phyloP scores from a whole-genome alignment of 1,140 invertebrate genomes.

The Drosophila biarmipes region DNA sequence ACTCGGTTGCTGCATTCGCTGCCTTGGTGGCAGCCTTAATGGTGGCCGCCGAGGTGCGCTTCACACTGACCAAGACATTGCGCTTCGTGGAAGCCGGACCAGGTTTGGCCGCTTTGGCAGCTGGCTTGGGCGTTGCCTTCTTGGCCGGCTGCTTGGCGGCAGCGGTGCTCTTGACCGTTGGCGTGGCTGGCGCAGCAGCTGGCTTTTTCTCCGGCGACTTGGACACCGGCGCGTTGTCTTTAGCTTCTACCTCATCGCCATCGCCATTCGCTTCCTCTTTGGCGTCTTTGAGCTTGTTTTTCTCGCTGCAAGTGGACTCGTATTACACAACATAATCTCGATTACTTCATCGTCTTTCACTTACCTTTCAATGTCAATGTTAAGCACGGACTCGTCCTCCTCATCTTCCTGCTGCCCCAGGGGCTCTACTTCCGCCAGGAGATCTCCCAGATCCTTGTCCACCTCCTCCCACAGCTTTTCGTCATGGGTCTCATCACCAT shows the following conservation, averaged over 20 bases:
- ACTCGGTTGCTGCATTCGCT: slow-evolving; percentile 38
- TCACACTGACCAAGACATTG: slow-evolving; percentile 67
- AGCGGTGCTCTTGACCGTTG: slow-evolving; percentile 26
- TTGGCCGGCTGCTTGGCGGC: slow-evolving; percentile 34
- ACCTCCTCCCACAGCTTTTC: slow-evolving; percentile 90
- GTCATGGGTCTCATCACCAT: slow-evolving; percentile 86
- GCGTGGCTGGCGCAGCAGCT: slow-evolving; percentile 5
- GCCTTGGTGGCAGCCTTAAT: slow-evolving; percentile 61
- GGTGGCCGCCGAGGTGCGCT: slow-evolving; percentile 55
- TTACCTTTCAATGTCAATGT: slow-evolving; percentile 84
- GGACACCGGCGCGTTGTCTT: slow-evolving; percentile 34
- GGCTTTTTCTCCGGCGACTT: slow-evolving; percentile 58
- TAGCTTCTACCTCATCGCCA: slow-evolving; percentile 37
- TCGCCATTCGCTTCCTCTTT: slow-evolving; percentile 63
- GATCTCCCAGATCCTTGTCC: slow-evolving; percentile 90
- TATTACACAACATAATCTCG: neutral
- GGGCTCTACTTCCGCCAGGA: slow-evolving; percentile 88
- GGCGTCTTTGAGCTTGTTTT: slow-evolving; percentile 69
- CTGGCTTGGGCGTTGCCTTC: slow-evolving; percentile 52
- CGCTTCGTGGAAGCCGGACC: slow-evolving; percentile 67
- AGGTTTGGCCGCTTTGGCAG: slow-evolving; percentile 51
- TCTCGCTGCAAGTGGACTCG: slow-evolving; percentile 57
- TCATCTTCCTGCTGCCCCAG: slow-evolving; percentile 88
- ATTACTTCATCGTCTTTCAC: neutral
- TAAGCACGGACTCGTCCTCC: slow-evolving; percentile 88